Percentiles rank a stretch among this genome's conserved stretches.
These are phyloP conservation scores for Trogon surrucura DNA, from an alignment of 2,113 vertebrate genomes.

Conservation along the genomic window DNA sequence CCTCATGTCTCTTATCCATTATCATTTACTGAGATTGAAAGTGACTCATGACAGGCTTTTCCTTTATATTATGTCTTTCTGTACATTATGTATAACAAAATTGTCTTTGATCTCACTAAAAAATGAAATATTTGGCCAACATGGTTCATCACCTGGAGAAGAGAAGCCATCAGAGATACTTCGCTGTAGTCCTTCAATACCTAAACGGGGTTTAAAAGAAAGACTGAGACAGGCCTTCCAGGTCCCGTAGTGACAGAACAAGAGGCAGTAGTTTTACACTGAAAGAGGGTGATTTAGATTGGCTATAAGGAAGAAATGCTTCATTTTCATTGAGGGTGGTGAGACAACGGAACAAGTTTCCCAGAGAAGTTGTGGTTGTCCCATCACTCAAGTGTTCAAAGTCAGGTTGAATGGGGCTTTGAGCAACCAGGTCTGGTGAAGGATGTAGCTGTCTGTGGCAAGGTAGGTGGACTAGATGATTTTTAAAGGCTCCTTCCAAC, in stretches of 20 bases:
- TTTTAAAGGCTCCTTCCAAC: neutral
- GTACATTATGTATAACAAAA: neutral
- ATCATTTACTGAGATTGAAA: neutral
- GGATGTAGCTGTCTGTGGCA: neutral
- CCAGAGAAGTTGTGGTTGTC: neutral
- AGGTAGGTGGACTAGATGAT: too few species aligned
- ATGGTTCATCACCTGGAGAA: too few species aligned
- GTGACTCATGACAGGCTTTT: neutral
- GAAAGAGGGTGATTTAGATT: neutral
- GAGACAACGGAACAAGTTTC: neutral
- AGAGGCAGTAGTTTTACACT: neutral
- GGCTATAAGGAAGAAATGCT: neutral
- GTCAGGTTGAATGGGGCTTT: neutral
- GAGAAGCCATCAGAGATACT: neutral
- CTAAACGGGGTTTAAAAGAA: neutral
- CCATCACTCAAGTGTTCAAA: neutral
- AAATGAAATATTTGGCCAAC: neutral
- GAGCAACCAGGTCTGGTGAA: neutral
- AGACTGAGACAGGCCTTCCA: neutral
- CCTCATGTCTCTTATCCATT: neutral
- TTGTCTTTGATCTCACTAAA: neutral
- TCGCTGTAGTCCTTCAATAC: neutral
- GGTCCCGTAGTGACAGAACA: neutral
- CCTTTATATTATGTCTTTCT: neutral
- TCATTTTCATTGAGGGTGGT: neutral